These are phyloP conservation scores for Euphysa ruthae DNA, from an alignment of 30 jellyfish, hydroid and myxozoan species.

Conservation along the genomic window DNA sequence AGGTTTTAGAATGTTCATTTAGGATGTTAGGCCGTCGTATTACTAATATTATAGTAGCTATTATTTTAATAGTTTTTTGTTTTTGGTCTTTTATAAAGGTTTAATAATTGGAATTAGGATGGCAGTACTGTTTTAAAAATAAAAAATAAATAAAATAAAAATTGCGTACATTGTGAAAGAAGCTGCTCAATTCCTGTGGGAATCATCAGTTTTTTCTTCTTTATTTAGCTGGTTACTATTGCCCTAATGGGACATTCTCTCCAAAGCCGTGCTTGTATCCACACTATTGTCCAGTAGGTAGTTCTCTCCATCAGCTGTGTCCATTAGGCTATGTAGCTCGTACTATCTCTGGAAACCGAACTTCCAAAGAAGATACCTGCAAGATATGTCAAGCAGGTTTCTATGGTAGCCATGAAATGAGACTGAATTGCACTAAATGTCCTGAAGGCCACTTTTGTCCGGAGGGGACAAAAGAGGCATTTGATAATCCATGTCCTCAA, in stretches of 20 bases:
- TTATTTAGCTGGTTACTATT: constrained; percentile 82
- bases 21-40: no score
- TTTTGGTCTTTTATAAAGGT: no score
- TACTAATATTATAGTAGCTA: no score
- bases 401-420: constrained; percentile 75
- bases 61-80: no score
- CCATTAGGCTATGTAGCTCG: constrained; percentile 86
- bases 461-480: constrained; percentile 74
- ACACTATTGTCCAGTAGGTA: constrained; percentile 72
- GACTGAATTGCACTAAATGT: constrained; percentile 66
- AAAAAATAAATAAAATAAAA: no score
- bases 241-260: constrained; percentile 80
- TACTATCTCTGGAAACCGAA: constrained; percentile 67
- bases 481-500: constrained; percentile 63
- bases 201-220: no score
- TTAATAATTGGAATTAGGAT: no score
- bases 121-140: no score
- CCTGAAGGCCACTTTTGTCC: constrained; percentile 94
- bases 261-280: constrained; percentile 83
- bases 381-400: constrained; percentile 74
- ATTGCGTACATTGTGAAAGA: no score
- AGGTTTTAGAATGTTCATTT: no score
- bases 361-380: constrained; percentile 58
- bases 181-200: no score
- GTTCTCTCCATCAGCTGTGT: constrained; percentile 52